Base-by-base conservation (phyloP, 1,140 invertebrate genomes). In the Cyphomyrmex costatus region DNA sequence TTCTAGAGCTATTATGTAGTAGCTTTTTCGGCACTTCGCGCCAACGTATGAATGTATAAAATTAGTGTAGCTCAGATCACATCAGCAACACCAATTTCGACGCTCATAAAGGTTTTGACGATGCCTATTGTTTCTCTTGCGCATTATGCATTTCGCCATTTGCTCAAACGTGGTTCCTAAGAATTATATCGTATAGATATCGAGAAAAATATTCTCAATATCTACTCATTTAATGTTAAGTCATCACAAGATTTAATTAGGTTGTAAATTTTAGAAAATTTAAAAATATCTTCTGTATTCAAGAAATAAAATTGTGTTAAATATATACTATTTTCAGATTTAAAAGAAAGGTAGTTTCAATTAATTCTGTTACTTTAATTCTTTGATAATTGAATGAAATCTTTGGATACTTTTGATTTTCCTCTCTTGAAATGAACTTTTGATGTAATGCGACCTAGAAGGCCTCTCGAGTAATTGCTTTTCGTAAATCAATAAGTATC, bases 401-500 rank as follows among this genome's bases (percentile, higher is more conserved):
- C n/a, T 33, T 56, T 36, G 19, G 8, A 6, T 33, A 46, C 16
- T 58, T 6, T 79, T 1, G n/a, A 53, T 8, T 36, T 80, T 80
- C n/a, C 10, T 2, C 46, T 5, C 30, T 33, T 42, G 36, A 73
- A 33, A 60, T 73, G 66, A 71, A 90, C 88, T 70, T 77, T n/a
- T 21, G 36, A 58, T 14, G 49, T 76, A 66, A 79, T 84, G 61
- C 61, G 24, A 21, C 56, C 51, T 56, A 63, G 76, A 24, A 76
- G 77, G 83, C 60, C 80, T 76, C 74, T 79, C 60, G 79, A 71
- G 84, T 61, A 77, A 91, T 91, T 88, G 86, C 74, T 70, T 85
- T 19, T 63, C 46, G 83, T 86, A 90, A 91, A 91, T 91, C 89
- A 86, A 91, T 91, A 91, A 90, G 51, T 82, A 49, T 91, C 49